These are phyloP conservation scores for Aphidius gifuensis DNA, from an alignment of 1,140 invertebrate genomes.

Conservation along the genomic window DNA sequence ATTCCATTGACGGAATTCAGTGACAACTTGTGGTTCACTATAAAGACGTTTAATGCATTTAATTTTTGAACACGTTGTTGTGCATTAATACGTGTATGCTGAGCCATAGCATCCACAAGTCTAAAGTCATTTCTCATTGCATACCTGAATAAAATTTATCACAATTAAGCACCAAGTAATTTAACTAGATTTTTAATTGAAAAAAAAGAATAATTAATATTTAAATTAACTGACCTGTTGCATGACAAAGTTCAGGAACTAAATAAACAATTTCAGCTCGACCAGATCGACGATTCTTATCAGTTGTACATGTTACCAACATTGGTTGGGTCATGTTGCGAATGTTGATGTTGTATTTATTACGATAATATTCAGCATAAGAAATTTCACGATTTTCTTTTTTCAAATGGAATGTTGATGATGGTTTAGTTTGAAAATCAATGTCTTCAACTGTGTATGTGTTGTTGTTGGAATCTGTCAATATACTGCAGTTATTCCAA, in stretches of 20 bases:
- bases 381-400: slow-evolving; percentile 53
- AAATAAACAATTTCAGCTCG: slow-evolving; percentile 62
- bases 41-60: slow-evolving; percentile 58
- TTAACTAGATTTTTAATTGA: slow-evolving; percentile 40
- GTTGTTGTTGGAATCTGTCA: slow-evolving; percentile 73
- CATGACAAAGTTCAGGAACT: slow-evolving; percentile 71
- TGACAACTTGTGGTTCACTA: slow-evolving; percentile 50
- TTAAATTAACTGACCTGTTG: slow-evolving; percentile 58
- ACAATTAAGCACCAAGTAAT: slow-evolving; percentile 22
- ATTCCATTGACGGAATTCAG: slow-evolving; percentile 64
- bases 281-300: slow-evolving; percentile 62
- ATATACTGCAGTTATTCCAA: slow-evolving; percentile 57
- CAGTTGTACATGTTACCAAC: slow-evolving; percentile 60
- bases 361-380: slow-evolving; percentile 79
- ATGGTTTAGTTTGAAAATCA: slow-evolving; percentile 68
- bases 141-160: slow-evolving; percentile 30
- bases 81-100: slow-evolving; percentile 65
- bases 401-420: slow-evolving; percentile 64
- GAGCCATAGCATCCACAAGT: slow-evolving; percentile 64
- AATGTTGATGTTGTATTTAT: slow-evolving; percentile 65
- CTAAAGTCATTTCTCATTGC: slow-evolving; percentile 58
- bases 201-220: background rate
- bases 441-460: slow-evolving; percentile 82
- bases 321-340: slow-evolving; percentile 61
- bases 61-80: slow-evolving; percentile 61